Percentiles rank a stretch among this genome's conserved stretches.
Conservation (phyloP, 1,140 invertebrate species). For the Anoplolepis gracilipes region DNA sequence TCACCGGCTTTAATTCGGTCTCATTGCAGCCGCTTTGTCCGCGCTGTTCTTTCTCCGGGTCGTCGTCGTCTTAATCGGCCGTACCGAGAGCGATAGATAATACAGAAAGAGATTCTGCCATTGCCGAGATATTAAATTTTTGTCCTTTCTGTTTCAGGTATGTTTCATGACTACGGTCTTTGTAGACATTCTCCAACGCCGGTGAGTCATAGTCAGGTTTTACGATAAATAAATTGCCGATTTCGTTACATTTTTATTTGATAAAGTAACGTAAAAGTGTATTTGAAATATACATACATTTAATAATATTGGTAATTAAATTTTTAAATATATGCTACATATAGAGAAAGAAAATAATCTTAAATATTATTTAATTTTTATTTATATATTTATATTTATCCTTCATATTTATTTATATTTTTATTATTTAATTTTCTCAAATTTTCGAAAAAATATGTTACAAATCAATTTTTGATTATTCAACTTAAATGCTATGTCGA, state of each 20-base stretch:
- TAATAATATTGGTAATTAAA: too few species aligned
- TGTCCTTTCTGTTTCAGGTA: slow-evolving; percentile 38
- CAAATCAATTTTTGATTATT: too few species aligned
- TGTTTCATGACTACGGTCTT: background rate
- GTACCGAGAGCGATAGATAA: slow-evolving; percentile 14
- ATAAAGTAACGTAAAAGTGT: background rate
- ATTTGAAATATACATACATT: too few species aligned
- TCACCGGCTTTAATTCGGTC: slow-evolving; percentile 32
- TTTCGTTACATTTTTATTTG: background rate
- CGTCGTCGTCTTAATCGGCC: slow-evolving; percentile 30
- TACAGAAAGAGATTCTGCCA: background rate
- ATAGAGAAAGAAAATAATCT: background rate
- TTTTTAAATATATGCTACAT: too few species aligned
- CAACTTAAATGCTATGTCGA: background rate
- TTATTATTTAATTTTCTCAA: background rate
- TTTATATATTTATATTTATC: too few species aligned
- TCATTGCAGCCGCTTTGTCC: slow-evolving; percentile 38
- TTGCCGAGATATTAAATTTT: slow-evolving; percentile 10
- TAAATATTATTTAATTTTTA: too few species aligned
- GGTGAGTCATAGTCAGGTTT: slow-evolving; percentile 15
- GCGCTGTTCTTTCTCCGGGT: background rate
- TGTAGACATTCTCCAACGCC: background rate
- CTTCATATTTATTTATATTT: too few species aligned
- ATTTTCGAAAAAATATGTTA: background rate
- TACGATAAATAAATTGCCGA: background rate